Percentiles rank a stretch among this genome's conserved stretches.
Evolutionary conservation across 2,797 vertebrate species (phyloP).

Genomic region (Amblyraja radiata): DNA sequence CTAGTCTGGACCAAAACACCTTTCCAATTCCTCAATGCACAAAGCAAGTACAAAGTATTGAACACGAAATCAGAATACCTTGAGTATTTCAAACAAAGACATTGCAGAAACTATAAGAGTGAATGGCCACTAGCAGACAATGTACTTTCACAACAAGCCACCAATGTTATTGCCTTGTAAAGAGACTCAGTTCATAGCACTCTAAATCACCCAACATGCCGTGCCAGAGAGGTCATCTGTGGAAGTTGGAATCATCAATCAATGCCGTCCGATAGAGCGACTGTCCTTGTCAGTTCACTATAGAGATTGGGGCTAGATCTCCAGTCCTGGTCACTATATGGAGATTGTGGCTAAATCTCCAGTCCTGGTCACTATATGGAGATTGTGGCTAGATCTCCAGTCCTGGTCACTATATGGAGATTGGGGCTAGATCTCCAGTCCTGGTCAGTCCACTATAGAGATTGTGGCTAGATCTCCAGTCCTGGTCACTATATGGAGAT

Average conservation of each 20-base stretch:
- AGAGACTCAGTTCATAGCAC: neutral
- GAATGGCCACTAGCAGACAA: neutral
- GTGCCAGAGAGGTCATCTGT: neutral
- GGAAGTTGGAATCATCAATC: neutral
- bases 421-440: too few relatives aligned
- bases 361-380: too few relatives aligned
- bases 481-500: too few relatives aligned
- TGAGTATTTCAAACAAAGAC: neutral
- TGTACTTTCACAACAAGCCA: neutral
- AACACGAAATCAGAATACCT: neutral
- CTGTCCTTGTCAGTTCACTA: neutral
- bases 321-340: too few relatives aligned
- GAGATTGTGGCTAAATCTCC: too few relatives aligned
- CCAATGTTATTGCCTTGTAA: neutral
- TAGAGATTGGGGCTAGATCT: too few relatives aligned
- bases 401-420: too few relatives aligned
- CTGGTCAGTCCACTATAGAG: too few relatives aligned
- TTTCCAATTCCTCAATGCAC: neutral
- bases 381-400: too few relatives aligned
- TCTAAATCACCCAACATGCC: neutral
- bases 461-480: too few relatives aligned
- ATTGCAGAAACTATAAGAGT: neutral
- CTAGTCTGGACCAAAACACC: neutral
- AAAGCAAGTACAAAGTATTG: neutral
- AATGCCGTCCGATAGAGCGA: neutral